These are phyloP conservation scores for Pachyramphus minor DNA, from an alignment of 2,113 vertebrate genomes.

Conservation along the genomic window DNA sequence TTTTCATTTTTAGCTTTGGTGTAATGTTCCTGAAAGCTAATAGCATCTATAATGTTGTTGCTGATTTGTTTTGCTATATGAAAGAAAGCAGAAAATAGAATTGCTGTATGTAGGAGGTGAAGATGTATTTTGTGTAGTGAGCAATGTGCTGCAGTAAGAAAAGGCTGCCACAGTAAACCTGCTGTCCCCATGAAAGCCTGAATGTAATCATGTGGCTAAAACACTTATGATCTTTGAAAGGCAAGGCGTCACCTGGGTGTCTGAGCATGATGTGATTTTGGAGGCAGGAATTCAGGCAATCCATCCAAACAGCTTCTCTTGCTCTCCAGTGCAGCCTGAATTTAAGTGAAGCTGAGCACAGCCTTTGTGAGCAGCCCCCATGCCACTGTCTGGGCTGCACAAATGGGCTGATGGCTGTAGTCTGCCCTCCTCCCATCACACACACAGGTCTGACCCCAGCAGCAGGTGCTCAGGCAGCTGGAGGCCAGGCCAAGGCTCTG, in stretches of 20 bases:
- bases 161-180: neutral
- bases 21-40: constrained; percentile 42
- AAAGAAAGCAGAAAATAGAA: constrained; percentile 50
- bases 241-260: neutral
- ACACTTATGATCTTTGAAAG: neutral
- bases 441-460: accelerated
- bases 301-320: neutral
- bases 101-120: constrained; percentile 27
- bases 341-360: neutral
- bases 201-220: neutral
- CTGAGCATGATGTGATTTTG: neutral
- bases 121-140: neutral
- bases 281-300: neutral
- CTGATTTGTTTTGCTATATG: constrained; percentile 38
- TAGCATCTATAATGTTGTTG: neutral
- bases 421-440: accelerated
- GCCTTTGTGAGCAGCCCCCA: neutral
- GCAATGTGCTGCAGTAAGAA: neutral
- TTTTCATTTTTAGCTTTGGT: constrained; percentile 1
- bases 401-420: accelerated
- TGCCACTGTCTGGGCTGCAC: accelerated
- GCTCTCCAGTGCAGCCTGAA: accelerated
- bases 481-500: neutral
- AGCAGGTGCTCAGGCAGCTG: accelerated
- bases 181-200: neutral